phyloP scores from a whole-genome alignment of 2,888 invertebrate species.

The Cataglyphis cursor region DNA sequence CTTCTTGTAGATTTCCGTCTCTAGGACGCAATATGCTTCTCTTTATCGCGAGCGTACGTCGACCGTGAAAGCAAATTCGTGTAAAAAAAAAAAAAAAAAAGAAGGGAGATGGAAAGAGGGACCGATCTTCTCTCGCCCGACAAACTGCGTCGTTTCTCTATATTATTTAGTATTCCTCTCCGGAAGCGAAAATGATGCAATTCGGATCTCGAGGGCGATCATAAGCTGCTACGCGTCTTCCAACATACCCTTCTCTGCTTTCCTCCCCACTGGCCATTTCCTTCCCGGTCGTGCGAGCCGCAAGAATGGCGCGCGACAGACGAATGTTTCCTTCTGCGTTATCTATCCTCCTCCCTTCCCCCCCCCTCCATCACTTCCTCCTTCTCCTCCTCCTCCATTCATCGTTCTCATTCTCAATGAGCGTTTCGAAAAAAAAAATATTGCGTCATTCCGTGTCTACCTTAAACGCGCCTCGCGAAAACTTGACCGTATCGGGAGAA shows the following conservation, averaged over 20 bases:
- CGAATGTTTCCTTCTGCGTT: conserved; percentile 35
- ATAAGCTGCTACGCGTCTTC: conserved; percentile 42
- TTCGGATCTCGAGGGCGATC: conserved; percentile 49
- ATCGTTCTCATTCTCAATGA: not conserved
- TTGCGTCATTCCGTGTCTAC: conserved; percentile 39
- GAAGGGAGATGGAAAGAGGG: not conserved
- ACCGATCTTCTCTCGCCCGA: not conserved
- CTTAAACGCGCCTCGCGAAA: not conserved
- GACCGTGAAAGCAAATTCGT: not conserved
- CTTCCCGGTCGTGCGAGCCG: not conserved
- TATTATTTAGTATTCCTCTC: conserved; percentile 54
- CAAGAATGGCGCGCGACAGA: conserved; percentile 21
- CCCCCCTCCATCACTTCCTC: not conserved
- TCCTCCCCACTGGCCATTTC: not conserved
- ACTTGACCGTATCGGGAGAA: not conserved
- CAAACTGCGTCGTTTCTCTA: conserved; percentile 65
- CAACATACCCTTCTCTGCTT: not conserved
- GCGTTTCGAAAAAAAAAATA: conserved; percentile 5
- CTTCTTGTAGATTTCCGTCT: not conserved
- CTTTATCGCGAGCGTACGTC: not conserved
- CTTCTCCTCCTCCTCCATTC: not conserved
- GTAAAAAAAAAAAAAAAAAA: not conserved
- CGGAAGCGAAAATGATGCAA: conserved; percentile 69
- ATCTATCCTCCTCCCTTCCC: not conserved
- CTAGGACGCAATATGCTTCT: not conserved